Base-by-base conservation (phyloP, 1,140 invertebrate species). In the Homalodisca vitripennis region DNA sequence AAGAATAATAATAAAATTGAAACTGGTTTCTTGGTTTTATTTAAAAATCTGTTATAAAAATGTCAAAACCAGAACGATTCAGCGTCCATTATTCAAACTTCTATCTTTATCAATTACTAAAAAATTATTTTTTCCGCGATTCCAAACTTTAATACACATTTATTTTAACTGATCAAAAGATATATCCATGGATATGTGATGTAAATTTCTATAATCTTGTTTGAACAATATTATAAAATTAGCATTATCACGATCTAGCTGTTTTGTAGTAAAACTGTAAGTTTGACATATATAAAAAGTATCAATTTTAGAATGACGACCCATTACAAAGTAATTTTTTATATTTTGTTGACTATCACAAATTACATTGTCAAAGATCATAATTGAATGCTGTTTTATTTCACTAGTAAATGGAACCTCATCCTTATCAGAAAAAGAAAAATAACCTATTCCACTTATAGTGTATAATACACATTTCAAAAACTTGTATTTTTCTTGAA, bases 141-240 rank as follows among this genome's bases (percentile, higher is more conserved):
- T 62, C 75, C 34, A 80, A 70, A 74, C 27, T 51, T 66, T 29
- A 1, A n/a, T 48, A 34, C 69, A 70, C 24, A 70, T 30, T 2
- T 66, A 27, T 66, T 41, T 32, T 24, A 71, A 67, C 24, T 24
- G 64, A 22, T 68, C 66, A 64, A 34, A 68, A 24, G 20, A 24
- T 22, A 63, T 48, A 46, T 68, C 53, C 17, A 51, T 30, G 12
- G 20, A 41, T 64, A 80, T 75, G 74, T 82, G 80, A 72, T 77
- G 77, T 34, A 80, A 74, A 77, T 81, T 82, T 12, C 74, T 69
- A 34, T 78, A 76, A 77, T 81, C 80, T 75, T 81, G 80, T 73
- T 77, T 77, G 74, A 81, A 81, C 26, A 81, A n/a, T 27, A 79
- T 69, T 22, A 80, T 46, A 22, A 80, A 71, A 75, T 81, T 80